phyloP scores from a whole-genome alignment of 2,797 vertebrate genomes.

The Nothura maculosa region DNA sequence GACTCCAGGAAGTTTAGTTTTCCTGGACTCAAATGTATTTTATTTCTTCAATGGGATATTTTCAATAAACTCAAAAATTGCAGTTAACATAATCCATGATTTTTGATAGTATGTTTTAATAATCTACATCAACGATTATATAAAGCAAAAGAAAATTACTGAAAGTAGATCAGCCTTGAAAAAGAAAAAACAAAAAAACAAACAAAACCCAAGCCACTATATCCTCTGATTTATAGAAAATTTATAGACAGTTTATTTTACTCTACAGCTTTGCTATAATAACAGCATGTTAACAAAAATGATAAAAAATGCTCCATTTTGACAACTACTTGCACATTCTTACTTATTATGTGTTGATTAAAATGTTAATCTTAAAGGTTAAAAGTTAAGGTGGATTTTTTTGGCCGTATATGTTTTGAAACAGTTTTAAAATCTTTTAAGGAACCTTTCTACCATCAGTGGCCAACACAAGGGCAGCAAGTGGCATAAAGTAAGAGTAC shows the following conservation, averaged over 20 bases:
- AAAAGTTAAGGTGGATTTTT: neutral
- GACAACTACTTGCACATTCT: neutral
- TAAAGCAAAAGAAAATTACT: neutral
- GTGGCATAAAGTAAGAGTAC: neutral
- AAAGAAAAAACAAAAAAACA: neutral
- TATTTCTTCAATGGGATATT: conserved; percentile 29
- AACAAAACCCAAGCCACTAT: neutral
- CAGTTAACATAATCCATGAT: conserved; percentile 56
- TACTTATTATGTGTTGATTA: neutral
- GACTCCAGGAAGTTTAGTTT: conserved; percentile 10
- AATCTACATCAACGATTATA: conserved; percentile 15
- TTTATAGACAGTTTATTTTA: neutral
- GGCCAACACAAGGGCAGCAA: neutral
- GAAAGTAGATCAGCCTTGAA: neutral
- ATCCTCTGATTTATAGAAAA: neutral
- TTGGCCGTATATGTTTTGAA: neutral
- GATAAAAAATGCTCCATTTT: accelerated
- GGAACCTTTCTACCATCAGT: neutral
- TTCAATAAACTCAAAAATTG: conserved; percentile 51
- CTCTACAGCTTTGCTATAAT: neutral
- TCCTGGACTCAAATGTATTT: conserved; percentile 26
- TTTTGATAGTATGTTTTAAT: neutral
- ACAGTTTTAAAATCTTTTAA: neutral
- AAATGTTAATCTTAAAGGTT: neutral
- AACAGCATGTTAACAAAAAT: neutral